Percentiles rank a stretch among this genome's conserved stretches.
Conservation (phyloP, 1,140 invertebrate species). For the Musca domestica region DNA sequence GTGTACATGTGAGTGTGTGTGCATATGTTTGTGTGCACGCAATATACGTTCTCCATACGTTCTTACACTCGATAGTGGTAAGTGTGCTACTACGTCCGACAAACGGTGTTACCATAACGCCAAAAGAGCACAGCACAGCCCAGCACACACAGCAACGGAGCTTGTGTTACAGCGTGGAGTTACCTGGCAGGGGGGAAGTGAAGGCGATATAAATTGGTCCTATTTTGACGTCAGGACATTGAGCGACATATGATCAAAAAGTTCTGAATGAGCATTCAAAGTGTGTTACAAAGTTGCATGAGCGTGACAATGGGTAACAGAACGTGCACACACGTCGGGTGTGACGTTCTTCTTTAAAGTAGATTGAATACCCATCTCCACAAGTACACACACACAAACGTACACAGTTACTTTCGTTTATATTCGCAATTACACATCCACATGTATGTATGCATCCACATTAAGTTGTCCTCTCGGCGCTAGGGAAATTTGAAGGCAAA, state of each 20-base stretch:
- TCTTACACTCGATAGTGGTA: too few relatives aligned
- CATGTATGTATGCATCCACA: too few relatives aligned
- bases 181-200: neutral
- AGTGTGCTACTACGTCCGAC: too few relatives aligned
- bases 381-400: too few relatives aligned
- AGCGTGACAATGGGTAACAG: slow-evolving; percentile 19
- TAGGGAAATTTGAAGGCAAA: too few relatives aligned
- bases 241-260: slow-evolving; percentile 16
- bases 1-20: too few relatives aligned
- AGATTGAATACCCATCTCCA: neutral
- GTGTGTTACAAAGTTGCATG: slow-evolving; percentile 19
- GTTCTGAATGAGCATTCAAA: slow-evolving; percentile 10
- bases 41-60: too few relatives aligned
- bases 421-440: too few relatives aligned
- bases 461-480: neutral
- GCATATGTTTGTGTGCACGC: too few relatives aligned
- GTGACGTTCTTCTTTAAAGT: neutral
- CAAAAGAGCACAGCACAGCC: too few relatives aligned
- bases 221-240: slow-evolving; percentile 13
- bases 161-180: neutral
- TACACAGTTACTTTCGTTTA: too few relatives aligned
- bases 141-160: neutral
- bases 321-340: slow-evolving; percentile 7
- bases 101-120: neutral
- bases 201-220: neutral